Conservation (phyloP, 2,113 vertebrate species). For the Hemibagrus wyckioides region DNA sequence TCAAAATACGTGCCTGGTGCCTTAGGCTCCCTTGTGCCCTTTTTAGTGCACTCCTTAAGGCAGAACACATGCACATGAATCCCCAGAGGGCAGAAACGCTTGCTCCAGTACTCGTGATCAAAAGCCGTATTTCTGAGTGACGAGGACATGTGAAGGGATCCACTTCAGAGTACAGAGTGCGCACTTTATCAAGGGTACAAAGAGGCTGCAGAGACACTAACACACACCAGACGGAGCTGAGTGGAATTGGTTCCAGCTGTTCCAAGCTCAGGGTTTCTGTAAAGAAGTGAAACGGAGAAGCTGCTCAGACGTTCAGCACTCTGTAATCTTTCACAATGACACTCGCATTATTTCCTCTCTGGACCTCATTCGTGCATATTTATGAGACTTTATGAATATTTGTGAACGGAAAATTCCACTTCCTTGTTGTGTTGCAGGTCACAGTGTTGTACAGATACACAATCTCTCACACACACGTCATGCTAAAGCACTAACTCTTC, state of each 20-base stretch:
- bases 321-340: neutral
- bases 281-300: neutral
- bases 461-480: neutral
- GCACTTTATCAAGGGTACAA: neutral
- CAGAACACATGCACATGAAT: neutral
- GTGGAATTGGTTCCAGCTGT: slow-evolving; percentile 7
- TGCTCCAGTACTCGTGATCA: neutral
- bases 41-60: neutral
- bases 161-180: neutral
- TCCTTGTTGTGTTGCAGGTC: neutral
- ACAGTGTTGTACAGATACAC: neutral
- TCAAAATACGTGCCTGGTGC: neutral
- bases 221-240: neutral
- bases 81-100: neutral
- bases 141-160: neutral
- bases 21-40: neutral
- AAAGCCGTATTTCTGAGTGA: neutral
- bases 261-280: neutral
- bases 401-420: neutral
- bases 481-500: neutral
- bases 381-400: neutral
- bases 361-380: neutral
- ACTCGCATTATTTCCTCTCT: neutral
- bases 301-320: neutral
- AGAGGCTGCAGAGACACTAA: neutral